These are phyloP conservation scores for Callaeas wilsoni DNA, from an alignment of 2,113 vertebrate species.

Conservation along the genomic window DNA sequence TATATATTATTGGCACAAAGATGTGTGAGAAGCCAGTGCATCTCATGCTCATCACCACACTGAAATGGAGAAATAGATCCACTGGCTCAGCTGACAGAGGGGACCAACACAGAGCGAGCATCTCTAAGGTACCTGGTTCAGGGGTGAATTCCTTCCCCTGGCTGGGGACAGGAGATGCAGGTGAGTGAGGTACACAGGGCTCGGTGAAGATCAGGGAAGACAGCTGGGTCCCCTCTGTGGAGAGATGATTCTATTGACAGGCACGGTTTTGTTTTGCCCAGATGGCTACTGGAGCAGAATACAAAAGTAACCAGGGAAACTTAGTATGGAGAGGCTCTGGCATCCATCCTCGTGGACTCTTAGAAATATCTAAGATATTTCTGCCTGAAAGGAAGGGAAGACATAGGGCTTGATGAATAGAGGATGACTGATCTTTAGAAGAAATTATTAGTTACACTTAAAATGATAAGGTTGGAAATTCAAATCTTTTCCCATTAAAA, in stretches of 20 bases:
- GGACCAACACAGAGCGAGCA: not conserved
- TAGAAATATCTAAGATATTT: not conserved
- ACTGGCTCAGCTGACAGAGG: not conserved
- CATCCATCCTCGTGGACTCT: not conserved
- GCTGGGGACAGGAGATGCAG: not conserved
- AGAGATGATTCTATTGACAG: not conserved
- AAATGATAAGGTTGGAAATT: not conserved
- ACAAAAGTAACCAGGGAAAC: not conserved
- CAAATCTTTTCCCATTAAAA: not conserved
- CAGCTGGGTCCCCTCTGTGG: not conserved
- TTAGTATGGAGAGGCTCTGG: not conserved
- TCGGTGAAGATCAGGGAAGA: not conserved
- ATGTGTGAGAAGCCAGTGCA: not conserved
- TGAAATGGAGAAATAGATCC: not conserved
- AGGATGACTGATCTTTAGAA: not conserved
- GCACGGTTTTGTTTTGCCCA: not conserved
- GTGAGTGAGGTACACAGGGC: rapidly evolving
- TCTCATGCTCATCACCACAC: not conserved
- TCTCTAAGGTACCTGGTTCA: not conserved
- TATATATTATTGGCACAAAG: not conserved
- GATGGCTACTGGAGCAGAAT: not conserved
- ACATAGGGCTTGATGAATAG: not conserved
- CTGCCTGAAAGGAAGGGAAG: not conserved
- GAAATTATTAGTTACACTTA: not conserved
- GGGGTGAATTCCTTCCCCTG: rapidly evolving